Base-by-base conservation (phyloP, 2,888 invertebrate species). In the Cremastinae sp. region DNA sequence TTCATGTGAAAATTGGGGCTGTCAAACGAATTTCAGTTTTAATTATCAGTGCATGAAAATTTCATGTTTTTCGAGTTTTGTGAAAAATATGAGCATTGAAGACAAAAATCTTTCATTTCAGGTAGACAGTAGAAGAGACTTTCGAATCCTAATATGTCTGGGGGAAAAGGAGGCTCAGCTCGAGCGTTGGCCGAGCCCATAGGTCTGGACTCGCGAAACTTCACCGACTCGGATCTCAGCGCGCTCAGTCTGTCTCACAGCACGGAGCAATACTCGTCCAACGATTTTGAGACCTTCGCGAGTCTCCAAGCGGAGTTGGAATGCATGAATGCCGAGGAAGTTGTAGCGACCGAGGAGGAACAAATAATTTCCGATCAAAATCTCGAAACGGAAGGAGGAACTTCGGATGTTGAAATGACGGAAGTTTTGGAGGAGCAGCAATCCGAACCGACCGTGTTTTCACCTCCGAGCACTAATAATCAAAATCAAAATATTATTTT, bases 291-390 rank as follows among this genome's bases (percentile, higher is more conserved):
- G 75, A 86, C 89, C 10, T 84, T 90, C 43, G 90, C 88, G n/a
- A 88, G 87, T 65, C 89, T 91, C 69, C 88, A 90, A 79, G 89
- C 90, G 0, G 90, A 91, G 78, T 80, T 90, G 35, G 90, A 90
- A 64, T 87, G 88, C 12, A 89, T 89, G 85, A 87, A 88, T 55
- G 83, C 89, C 0, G 87, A 88, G 66, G 89, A 89, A 82, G 89
- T 89, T n/a, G 87, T 90, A 78, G 85, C 89, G 12, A 87, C 86
- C 0, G 86, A 87, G 8, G 86, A 86, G 2, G 84, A 85, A 0
- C 70, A 66, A 18, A 79, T 82, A 41, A 76, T 83, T 18, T 77
- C 83, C 1, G 83, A 82, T 39, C 81, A 79, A 37, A 83, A 80
- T 45, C 75, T 80, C 39, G 86, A 86, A 16, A 28, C 56, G 39